phyloP scores from a whole-genome alignment of 53 echinoderm and acorn worm species.

The Temnopleurus reevesii region DNA sequence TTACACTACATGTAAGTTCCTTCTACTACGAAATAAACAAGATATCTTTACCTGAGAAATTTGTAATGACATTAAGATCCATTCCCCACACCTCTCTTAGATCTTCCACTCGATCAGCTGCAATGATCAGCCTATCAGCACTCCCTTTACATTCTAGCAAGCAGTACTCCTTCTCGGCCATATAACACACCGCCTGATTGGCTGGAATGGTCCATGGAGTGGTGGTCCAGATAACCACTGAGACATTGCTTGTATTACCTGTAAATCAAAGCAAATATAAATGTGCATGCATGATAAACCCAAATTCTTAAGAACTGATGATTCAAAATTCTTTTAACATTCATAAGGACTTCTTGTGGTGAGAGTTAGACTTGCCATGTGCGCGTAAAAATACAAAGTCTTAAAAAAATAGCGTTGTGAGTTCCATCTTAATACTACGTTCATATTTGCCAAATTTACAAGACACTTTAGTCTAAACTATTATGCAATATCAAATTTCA shows the following conservation, averaged over 20 bases:
- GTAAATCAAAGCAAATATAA: background rate
- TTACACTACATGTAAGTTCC: too few relatives aligned
- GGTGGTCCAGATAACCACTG: slow-evolving; percentile 89
- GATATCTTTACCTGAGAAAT: slow-evolving; percentile 78
- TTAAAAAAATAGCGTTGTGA: too few relatives aligned
- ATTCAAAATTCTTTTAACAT: too few relatives aligned
- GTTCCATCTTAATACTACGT: too few relatives aligned
- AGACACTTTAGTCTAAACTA: too few relatives aligned
- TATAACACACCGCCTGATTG: slow-evolving; percentile 99
- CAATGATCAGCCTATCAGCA: slow-evolving; percentile 72
- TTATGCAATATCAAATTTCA: too few relatives aligned
- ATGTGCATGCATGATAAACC: background rate
- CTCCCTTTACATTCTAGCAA: slow-evolving; percentile 69
- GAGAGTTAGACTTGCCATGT: too few relatives aligned
- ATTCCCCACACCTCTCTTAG: slow-evolving; percentile 68
- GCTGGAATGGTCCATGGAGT: slow-evolving; percentile 97
- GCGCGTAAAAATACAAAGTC: too few relatives aligned
- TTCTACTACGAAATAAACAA: too few relatives aligned
- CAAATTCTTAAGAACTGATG: too few relatives aligned
- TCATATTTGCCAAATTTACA: too few relatives aligned
- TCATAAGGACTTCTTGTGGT: too few relatives aligned
- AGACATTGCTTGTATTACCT: slow-evolving; percentile 24
- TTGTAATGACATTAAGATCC: slow-evolving; percentile 57
- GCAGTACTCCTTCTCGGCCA: slow-evolving; percentile 80
- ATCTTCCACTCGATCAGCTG: slow-evolving; percentile 77